Evolutionary conservation across 2,797 vertebrate genomes (phyloP).

Genomic region (Denticeps clupeoides): DNA sequence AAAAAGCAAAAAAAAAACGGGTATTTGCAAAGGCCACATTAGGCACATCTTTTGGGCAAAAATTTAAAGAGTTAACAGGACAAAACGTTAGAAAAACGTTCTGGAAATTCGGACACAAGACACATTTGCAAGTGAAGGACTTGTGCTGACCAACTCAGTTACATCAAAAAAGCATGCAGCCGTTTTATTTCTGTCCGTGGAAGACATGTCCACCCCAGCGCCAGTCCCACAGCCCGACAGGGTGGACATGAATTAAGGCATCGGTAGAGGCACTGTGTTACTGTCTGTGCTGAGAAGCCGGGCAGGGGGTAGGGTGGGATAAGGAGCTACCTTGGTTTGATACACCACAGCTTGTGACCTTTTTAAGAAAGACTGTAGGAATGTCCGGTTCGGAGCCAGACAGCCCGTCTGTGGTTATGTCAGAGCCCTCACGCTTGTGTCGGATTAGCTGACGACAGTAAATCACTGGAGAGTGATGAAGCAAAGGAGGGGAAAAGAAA

Average conservation of each 20-base stretch:
- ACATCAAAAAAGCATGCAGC: no score
- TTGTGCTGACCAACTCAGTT: no score
- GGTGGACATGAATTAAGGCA: constrained; percentile 58
- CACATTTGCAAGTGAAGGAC: no score
- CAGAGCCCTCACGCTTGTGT: constrained; percentile 12
- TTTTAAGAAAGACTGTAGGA: constrained; percentile 16
- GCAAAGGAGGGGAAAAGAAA: constrained; percentile 21
- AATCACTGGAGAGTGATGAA: constrained; percentile 11
- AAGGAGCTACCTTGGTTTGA: constrained; percentile 15
- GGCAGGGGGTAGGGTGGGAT: constrained; percentile 22
- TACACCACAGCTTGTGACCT: background rate
- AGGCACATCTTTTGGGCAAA: no score
- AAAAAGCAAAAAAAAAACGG: no score
- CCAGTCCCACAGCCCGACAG: constrained; percentile 25
- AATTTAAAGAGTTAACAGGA: no score
- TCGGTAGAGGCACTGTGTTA: constrained; percentile 54
- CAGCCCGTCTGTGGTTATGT: constrained; percentile 16
- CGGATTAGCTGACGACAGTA: constrained; percentile 32
- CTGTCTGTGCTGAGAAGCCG: constrained; percentile 19
- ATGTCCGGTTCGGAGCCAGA: constrained; percentile 18
- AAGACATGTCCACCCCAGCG: constrained; percentile 4
- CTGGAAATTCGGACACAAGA: no score
- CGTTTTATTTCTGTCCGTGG: no score
- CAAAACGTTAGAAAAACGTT: no score
- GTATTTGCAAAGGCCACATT: no score